Evolutionary conservation across 2,797 vertebrate species (phyloP).

Genomic region (Garrulus glandarius): DNA sequence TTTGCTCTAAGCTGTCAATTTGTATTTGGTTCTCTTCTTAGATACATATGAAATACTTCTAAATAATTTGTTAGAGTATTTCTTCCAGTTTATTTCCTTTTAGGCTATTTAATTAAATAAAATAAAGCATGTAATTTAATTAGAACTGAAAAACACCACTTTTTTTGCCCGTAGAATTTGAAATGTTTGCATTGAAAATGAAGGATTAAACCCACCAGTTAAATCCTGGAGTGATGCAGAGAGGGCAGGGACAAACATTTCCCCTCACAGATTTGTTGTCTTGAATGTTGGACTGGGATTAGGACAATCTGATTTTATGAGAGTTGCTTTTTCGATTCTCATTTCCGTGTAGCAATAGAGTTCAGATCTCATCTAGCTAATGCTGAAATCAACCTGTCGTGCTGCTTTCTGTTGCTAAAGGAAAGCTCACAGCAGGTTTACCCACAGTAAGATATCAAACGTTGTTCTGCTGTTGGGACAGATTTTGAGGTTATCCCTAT

Average conservation of each 20-base stretch:
- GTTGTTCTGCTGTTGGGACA: background rate
- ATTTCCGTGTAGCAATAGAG: background rate
- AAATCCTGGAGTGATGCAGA: background rate
- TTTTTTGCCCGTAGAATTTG: background rate
- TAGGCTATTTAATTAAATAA: constrained; percentile 4
- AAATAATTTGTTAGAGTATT: constrained; percentile 17
- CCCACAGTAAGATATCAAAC: background rate
- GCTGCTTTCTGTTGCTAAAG: background rate
- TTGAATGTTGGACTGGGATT: background rate
- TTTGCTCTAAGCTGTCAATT: constrained; percentile 45
- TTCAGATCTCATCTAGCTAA: background rate
- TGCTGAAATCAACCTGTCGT: background rate
- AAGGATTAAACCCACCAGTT: background rate
- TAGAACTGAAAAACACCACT: background rate
- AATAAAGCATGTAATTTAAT: constrained; percentile 41
- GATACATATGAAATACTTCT: constrained; percentile 44
- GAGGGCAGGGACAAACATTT: background rate
- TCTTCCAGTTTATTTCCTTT: constrained; percentile 23
- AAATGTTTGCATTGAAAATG: background rate
- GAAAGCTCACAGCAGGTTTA: background rate
- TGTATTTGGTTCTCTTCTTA: constrained; percentile 42
- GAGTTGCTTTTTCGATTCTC: background rate
- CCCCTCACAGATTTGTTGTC: background rate
- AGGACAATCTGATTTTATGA: background rate
- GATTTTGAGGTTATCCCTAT: background rate